Evolutionary conservation across 92 coral and sea anemone genomes (phyloP).

Genomic region (Nematostella vectensis): DNA sequence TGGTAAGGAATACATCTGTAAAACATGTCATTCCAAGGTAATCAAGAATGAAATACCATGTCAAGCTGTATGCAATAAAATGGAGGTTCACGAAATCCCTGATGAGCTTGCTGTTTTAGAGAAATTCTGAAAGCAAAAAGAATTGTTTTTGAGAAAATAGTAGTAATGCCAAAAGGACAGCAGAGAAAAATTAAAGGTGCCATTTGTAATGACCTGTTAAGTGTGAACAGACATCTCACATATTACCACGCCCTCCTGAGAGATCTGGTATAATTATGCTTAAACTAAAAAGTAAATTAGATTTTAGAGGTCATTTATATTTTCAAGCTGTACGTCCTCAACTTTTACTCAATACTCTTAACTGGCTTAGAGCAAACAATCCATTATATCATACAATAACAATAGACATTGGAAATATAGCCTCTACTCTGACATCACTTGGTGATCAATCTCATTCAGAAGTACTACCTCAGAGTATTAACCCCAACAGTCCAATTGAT

Average conservation of each 20-base stretch:
- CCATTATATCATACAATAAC: conserved; percentile 21
- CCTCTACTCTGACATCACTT: conserved; percentile 13
- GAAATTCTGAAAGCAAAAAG: conserved; percentile 53
- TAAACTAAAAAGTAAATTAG: conserved; percentile 36
- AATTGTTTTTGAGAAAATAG: conserved; percentile 46
- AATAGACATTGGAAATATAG: conserved; percentile 29
- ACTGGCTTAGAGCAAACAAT: conserved; percentile 29
- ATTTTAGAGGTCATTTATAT: conserved; percentile 60
- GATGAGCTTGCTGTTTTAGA: conserved; percentile 37
- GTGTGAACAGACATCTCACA: conserved; percentile 47
- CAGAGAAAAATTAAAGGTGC: conserved; percentile 54
- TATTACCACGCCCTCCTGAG: conserved; percentile 55
- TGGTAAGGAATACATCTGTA: conserved; percentile 50
- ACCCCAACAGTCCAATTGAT: neutral
- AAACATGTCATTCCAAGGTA: conserved; percentile 55
- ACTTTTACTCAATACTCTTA: conserved; percentile 20
- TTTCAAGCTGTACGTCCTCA: conserved; percentile 54
- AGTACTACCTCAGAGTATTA: neutral
- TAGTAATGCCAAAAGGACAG: conserved; percentile 52
- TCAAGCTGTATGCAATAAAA: conserved; percentile 49
- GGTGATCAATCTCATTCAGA: neutral
- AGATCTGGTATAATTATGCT: conserved; percentile 47
- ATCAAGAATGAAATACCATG: conserved; percentile 44
- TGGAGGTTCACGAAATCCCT: conserved; percentile 46
- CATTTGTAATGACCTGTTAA: conserved; percentile 59